phyloP scores from a whole-genome alignment of 2,797 vertebrate species.

The Artibeus jamaicensis region DNA sequence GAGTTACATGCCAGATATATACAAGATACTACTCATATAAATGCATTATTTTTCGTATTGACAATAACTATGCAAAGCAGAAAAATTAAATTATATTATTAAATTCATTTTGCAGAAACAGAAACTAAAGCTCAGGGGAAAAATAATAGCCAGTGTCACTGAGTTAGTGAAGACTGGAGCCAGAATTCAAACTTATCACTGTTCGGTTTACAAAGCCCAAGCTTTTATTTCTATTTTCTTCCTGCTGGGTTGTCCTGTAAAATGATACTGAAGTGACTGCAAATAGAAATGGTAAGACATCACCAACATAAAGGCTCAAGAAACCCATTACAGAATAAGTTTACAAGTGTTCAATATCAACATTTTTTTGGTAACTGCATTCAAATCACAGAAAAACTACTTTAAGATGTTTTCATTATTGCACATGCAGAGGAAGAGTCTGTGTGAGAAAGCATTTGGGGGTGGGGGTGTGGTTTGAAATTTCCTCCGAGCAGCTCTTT shows the following conservation, averaged over 20 bases:
- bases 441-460: slow-evolving; percentile 10
- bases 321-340: neutral
- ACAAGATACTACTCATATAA: neutral
- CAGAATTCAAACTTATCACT: neutral
- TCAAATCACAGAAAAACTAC: slow-evolving; percentile 20
- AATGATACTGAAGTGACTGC: slow-evolving; percentile 14
- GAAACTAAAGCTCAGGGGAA: neutral
- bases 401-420: slow-evolving; percentile 54
- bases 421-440: slow-evolving; percentile 46
- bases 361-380: neutral
- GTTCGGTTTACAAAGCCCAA: neutral
- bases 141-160: neutral
- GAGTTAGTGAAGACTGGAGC: neutral
- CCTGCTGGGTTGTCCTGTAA: neutral
- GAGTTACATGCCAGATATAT: neutral
- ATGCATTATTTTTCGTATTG: slow-evolving; percentile 2
- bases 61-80: neutral
- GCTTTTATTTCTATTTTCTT: neutral
- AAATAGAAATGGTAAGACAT: neutral
- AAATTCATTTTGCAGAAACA: neutral
- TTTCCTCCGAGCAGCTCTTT: slow-evolving; percentile 83
- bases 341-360: neutral
- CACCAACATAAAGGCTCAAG: neutral
- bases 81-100: neutral
- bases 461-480: slow-evolving; percentile 65